Evolutionary conservation across 2,113 vertebrate species (phyloP).

Genomic region (Platichthys flesus): DNA sequence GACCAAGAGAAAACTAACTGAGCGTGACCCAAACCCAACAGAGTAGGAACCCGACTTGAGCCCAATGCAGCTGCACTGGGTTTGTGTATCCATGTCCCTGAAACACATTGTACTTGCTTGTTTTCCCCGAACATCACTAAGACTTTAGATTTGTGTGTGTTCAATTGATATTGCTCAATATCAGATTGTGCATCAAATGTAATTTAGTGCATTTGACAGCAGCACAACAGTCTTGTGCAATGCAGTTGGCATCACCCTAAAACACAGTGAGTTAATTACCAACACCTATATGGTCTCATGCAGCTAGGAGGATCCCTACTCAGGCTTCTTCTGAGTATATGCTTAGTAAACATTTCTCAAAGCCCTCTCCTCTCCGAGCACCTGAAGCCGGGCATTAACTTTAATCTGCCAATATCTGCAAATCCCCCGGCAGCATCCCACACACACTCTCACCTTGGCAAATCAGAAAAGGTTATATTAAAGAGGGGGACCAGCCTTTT

Average conservation of each 20-base stretch:
- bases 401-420: slow-evolving; percentile 63
- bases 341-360: slow-evolving; percentile 61
- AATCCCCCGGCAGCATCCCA: slow-evolving; percentile 44
- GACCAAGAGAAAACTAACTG: too few species aligned
- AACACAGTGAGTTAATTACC: slow-evolving; percentile 35
- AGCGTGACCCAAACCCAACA: too few species aligned
- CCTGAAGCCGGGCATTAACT: slow-evolving; percentile 40
- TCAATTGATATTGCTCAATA: background rate
- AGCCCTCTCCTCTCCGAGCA: slow-evolving; percentile 22
- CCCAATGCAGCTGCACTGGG: too few species aligned
- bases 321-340: slow-evolving; percentile 24
- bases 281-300: background rate
- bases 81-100: too few species aligned
- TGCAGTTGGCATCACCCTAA: slow-evolving; percentile 2
- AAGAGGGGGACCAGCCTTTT: slow-evolving; percentile 36
- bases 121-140: too few species aligned
- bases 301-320: slow-evolving; percentile 21
- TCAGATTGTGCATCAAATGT: slow-evolving; percentile 1
- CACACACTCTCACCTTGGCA: slow-evolving; percentile 54
- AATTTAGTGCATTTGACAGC: slow-evolving; percentile 9
- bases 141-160: too few species aligned
- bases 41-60: too few species aligned
- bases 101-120: too few species aligned
- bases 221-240: slow-evolving; percentile 3
- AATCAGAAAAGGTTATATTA: slow-evolving; percentile 53